A percentile compares a stretch with the other conserved stretches of the same genome.
Evolutionary conservation across 2,113 vertebrate species (phyloP).

Genomic region (Morone chrysops): DNA sequence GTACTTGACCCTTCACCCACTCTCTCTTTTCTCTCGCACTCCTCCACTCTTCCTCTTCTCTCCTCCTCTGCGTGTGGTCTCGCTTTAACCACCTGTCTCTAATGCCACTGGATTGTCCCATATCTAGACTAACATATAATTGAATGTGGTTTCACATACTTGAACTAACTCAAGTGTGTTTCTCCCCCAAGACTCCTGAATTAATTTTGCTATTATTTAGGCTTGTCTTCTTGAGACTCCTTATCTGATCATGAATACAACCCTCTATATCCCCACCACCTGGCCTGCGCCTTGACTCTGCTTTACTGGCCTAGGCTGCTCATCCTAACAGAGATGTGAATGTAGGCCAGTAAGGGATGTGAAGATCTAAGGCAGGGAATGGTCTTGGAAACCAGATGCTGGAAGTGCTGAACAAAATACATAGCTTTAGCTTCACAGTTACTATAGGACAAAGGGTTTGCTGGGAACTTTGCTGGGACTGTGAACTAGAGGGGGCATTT

Average conservation of each 20-base stretch:
- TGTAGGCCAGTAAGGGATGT: background rate
- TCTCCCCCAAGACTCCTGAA: conserved; percentile 10
- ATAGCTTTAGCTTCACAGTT: background rate
- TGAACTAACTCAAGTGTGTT: conserved; percentile 37
- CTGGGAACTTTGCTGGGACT: background rate
- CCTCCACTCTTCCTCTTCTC: conserved; percentile 59
- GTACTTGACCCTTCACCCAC: conserved; percentile 78
- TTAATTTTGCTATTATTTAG: conserved; percentile 43
- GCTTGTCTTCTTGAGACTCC: conserved; percentile 23
- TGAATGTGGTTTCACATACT: conserved; percentile 42
- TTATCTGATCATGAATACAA: conserved; percentile 19
- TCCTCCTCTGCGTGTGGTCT: conserved; percentile 67
- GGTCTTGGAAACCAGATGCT: conserved; percentile 1
- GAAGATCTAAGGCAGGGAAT: background rate
- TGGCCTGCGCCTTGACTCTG: conserved; percentile 2
- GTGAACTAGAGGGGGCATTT: background rate
- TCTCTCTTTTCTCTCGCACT: conserved; percentile 70
- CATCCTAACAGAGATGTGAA: conserved; percentile 8
- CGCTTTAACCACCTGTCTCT: conserved; percentile 56
- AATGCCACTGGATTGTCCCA: conserved; percentile 24
- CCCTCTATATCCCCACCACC: background rate
- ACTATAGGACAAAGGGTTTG: background rate
- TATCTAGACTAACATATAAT: conserved; percentile 42
- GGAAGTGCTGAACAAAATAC: background rate
- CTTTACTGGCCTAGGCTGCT: background rate